Conservation (phyloP, 2,113 vertebrate species). For the Brachyhypopomus gauderio region DNA sequence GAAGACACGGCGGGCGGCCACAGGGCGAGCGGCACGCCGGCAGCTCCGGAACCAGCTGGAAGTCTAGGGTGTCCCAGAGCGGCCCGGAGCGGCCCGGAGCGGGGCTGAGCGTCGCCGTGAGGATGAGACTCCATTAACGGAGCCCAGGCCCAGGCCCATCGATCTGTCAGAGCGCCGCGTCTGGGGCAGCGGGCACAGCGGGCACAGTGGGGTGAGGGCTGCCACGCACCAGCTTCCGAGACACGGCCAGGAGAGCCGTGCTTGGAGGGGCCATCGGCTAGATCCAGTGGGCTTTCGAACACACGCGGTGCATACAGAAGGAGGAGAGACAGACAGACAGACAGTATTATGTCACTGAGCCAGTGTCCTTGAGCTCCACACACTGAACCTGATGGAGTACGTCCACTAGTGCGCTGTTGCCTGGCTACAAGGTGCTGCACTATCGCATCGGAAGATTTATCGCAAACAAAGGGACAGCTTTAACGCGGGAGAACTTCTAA, state of each 20-base stretch:
- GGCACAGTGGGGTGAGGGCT: neutral
- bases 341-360: slow-evolving; percentile 19
- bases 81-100: too few relatives aligned
- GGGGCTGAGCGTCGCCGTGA: neutral
- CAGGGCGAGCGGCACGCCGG: too few relatives aligned
- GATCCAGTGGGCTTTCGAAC: neutral
- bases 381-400: slow-evolving; percentile 26
- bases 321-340: neutral
- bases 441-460: slow-evolving; percentile 28
- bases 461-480: slow-evolving; percentile 18
- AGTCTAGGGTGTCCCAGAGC: neutral
- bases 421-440: slow-evolving; percentile 26
- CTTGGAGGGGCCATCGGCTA: neutral
- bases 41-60: neutral
- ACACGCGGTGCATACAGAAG: neutral
- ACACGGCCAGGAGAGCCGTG: slow-evolving; percentile 6
- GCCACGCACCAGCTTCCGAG: neutral
- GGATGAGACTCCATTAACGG: slow-evolving; percentile 32
- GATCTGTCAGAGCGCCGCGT: slow-evolving; percentile 25
- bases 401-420: slow-evolving; percentile 31
- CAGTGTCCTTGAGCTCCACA: slow-evolving; percentile 38
- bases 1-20: too few relatives aligned
- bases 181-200: neutral
- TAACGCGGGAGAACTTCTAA: neutral
- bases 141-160: slow-evolving; percentile 34